Percentiles rank a stretch among this genome's conserved stretches.
Evolutionary conservation across 2,113 vertebrate species (phyloP).

Genomic region (Notothenia rossii): DNA sequence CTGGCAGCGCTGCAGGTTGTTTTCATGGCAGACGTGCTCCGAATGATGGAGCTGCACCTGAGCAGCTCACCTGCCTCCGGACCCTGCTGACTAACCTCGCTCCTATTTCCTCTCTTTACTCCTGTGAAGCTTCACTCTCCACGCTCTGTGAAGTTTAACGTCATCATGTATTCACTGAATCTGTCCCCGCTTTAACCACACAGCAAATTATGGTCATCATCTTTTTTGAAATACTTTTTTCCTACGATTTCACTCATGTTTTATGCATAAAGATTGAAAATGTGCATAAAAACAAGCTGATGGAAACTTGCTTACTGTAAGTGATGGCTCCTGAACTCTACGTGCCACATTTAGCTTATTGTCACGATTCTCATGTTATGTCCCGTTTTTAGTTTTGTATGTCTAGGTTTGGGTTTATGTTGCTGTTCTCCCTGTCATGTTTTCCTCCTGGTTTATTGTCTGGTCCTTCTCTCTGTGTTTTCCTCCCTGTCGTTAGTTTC

Average conservation of each 20-base stretch:
- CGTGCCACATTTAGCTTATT: no score
- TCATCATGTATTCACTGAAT: background rate
- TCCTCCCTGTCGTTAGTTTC: no score
- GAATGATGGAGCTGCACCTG: conserved; percentile 46
- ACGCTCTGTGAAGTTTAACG: no score
- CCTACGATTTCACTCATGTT: background rate
- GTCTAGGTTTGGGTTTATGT: no score
- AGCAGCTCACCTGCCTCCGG: conserved; percentile 35
- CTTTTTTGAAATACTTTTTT: no score
- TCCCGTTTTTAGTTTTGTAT: no score
- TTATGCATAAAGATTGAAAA: background rate
- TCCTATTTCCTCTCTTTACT: conserved; percentile 17
- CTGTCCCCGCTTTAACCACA: background rate
- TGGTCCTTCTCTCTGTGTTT: no score
- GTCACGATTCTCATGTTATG: no score
- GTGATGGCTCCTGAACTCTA: no score
- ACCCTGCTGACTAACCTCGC: background rate
- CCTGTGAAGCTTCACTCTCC: background rate
- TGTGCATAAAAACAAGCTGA: background rate
- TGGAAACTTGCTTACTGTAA: background rate
- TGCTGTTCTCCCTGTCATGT: no score
- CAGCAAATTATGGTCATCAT: no score
- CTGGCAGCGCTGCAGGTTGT: conserved; percentile 33
- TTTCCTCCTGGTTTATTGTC: no score
- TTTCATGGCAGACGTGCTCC: conserved; percentile 29